Base-by-base conservation (phyloP, 2,888 invertebrate species). In the Lucinisca nassula region DNA sequence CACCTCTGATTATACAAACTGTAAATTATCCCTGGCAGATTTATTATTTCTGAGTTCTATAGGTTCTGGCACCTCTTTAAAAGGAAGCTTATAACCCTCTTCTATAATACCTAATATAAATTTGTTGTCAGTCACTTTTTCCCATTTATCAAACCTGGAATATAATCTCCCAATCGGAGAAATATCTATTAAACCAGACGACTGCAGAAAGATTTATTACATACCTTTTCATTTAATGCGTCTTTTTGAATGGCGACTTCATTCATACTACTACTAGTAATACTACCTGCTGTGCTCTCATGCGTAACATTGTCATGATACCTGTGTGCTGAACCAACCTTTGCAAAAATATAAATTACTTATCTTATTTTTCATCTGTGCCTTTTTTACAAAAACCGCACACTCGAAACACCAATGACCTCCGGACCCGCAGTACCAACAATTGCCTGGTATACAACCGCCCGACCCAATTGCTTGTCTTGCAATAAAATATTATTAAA, bases 111-210 rank as follows among this genome's bases (percentile, higher is more conserved):
- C 24, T 49, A 75, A 49, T 32, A 75, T 51, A 51, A 32, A 49
- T 24, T n/a, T 4, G 24, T 40, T 72, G n/a, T n/a, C 38, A 12
- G 27, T 30, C n/a, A 37, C 72, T 37, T 37, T 30, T 24, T 72
- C 12, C 72, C 72, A 72, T 72, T 72, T 24, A 37, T 72, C 37
- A 24, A 37, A 32, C 24, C 40, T 30, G 3, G 45, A 10, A n/a
- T 49, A n/a, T 74, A 74, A 40, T 30, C 74, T 38, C 40, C 74
- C 74, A n/a, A 74, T 35, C 17, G 74, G 74, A 74, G 74, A 74
- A 67, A 35, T 4, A 27, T 3, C 35, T 17, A 21, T 10, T 61
- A 30, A 3, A 6, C 61, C 17, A 30, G 30, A 61, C 67, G 3
- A 14, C 32, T 35, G 17, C 32, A 27, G 27, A 27, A 10, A 27